phyloP scores from a whole-genome alignment of 2,797 vertebrate species.

The Avahi laniger region DNA sequence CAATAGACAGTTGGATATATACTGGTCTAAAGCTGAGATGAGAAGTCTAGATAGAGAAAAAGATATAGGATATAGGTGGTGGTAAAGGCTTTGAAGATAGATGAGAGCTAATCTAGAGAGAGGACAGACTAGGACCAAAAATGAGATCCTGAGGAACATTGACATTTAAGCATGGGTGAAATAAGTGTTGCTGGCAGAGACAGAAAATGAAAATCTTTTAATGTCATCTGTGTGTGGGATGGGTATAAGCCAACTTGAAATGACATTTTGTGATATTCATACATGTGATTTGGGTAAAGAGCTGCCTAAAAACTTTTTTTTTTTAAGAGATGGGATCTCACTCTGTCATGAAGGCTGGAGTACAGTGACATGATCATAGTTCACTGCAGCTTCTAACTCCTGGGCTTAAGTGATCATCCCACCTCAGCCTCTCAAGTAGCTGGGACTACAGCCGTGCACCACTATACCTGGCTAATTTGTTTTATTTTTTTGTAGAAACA shows the following conservation, averaged over 20 bases:
- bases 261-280: slow-evolving; percentile 59
- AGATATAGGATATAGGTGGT: neutral
- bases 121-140: neutral
- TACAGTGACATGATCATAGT: neutral
- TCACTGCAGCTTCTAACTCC: neutral
- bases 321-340: neutral
- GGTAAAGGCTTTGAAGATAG: neutral
- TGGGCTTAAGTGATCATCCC: neutral
- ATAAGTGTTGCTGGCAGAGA: slow-evolving; percentile 15
- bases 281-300: slow-evolving; percentile 40
- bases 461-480: neutral
- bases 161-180: slow-evolving; percentile 29
- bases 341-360: neutral
- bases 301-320: neutral
- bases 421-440: neutral
- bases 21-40: neutral
- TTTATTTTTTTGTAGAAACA: neutral
- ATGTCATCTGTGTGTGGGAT: slow-evolving; percentile 49
- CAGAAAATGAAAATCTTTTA: slow-evolving; percentile 28
- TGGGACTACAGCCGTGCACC: neutral
- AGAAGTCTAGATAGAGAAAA: neutral
- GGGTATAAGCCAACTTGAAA: slow-evolving; percentile 25
- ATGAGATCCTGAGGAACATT: neutral
- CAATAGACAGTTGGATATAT: neutral
- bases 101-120: neutral